A percentile compares a stretch with the other conserved stretches of the same genome.
phyloP scores from a whole-genome alignment of 2,113 vertebrate species.

The Pheucticus melanocephalus region DNA sequence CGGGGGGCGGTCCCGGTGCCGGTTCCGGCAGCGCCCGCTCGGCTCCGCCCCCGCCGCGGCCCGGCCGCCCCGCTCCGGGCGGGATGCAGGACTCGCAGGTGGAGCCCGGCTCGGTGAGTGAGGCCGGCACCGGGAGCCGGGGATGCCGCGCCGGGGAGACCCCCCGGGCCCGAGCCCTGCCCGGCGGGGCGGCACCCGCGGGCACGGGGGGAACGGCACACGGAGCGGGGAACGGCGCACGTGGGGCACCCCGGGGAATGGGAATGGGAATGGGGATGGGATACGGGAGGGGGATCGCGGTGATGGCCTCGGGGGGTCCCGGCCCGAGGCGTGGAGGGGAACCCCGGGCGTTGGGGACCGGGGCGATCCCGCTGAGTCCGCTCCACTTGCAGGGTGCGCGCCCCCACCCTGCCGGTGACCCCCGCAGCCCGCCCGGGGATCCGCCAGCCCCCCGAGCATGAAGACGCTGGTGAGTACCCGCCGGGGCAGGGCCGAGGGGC shows the following conservation, averaged over 20 bases:
- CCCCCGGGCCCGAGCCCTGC: neutral
- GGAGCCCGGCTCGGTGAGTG: neutral
- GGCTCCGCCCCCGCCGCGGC: neutral
- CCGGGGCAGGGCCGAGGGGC: neutral
- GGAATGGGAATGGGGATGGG: neutral
- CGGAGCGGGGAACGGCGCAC: too few species aligned
- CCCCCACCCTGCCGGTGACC: neutral
- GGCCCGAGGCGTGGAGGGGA: neutral
- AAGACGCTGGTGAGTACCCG: slow-evolving; percentile 29
- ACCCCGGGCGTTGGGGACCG: neutral
- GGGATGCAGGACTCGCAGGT: neutral
- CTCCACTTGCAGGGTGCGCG: neutral
- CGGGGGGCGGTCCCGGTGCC: neutral
- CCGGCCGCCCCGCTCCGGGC: neutral
- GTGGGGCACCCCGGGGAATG: neutral
- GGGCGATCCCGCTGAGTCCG: neutral
- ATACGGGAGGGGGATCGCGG: too few species aligned
- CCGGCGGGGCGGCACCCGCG: neutral
- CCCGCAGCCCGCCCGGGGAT: neutral
- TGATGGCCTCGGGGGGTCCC: neutral
- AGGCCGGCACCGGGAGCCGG: neutral
- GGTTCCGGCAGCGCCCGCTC: neutral
- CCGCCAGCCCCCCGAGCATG: neutral
- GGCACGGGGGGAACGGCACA: neutral
- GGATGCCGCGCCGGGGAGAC: neutral